Base-by-base conservation (phyloP, 2,113 vertebrate species). In the Catharus fuscescens region DNA sequence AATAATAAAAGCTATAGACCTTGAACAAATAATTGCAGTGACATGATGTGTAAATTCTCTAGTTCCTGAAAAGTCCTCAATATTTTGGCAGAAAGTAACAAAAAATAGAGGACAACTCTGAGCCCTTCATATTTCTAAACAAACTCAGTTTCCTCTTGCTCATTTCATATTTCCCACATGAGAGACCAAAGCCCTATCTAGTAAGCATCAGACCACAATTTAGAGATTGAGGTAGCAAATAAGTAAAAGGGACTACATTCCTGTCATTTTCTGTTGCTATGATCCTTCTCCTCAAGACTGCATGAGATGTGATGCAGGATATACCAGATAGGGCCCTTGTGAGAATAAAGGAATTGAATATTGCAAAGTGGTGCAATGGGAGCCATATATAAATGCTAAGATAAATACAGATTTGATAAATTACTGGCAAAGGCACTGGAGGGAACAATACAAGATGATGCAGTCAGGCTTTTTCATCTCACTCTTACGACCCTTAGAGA, bases 351-450 rank as follows among this genome's bases (percentile, higher is more conserved):
- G 90, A 90, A 93, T 86, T 96, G 82, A 92, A 83, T 83, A 83
- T 80, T 95, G 94, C 86, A 74, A 95, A 96, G 90, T 95, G 85
- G 87, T 78, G 84, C 93, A 90, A 88, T 95, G 90, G 95, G 91
- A 93, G 85, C 76, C 69, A 80, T 96, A 96, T 83, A 94, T 90
- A 95, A 94, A 94, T 95, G 70, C 93, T 88, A 96, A 95, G 82
- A 95, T 95, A 96, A 95, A 96, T 92, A 93, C 76, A 74, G 90
- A 81, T 86, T 88, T 94, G 92, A 96, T 91, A 86, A 96, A 97
- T 92, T 92, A 88, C 94, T 45, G 52, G 76, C 76, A 92, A 83
- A 94, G 90, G 79, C 90, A 92, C 91, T 96, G 92, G 88, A 93
- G 92, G 93, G 92, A 95, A 93, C 90, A 92, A 92, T 93, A 92